phyloP scores from a whole-genome alignment of 2,888 invertebrate species.

The Neocrepidodera transversa region DNA sequence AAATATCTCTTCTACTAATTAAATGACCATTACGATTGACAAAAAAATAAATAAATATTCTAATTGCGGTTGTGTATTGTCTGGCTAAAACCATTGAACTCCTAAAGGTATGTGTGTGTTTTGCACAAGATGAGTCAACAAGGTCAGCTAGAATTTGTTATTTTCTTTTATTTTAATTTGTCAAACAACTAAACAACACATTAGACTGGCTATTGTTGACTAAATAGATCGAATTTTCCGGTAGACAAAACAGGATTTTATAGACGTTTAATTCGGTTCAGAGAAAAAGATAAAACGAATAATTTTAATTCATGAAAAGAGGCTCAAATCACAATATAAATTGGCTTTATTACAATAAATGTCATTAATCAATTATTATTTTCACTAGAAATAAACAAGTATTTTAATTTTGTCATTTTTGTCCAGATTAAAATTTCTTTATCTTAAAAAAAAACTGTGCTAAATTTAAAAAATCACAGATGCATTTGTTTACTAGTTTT shows the following conservation, averaged over 20 bases:
- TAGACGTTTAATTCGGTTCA: too few relatives aligned
- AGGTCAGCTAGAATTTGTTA: constrained; percentile 26
- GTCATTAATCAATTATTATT: too few relatives aligned
- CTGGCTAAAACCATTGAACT: constrained; percentile 25
- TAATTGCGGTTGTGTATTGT: constrained; percentile 29
- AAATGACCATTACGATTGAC: constrained; percentile 18
- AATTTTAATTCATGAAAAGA: too few relatives aligned
- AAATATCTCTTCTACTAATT: background rate
- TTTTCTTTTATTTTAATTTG: constrained; percentile 18
- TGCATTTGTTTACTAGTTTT: background rate
- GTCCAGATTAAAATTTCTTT: too few relatives aligned
- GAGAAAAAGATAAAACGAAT: too few relatives aligned
- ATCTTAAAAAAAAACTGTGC: too few relatives aligned
- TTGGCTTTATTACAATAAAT: too few relatives aligned
- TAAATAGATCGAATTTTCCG: constrained; percentile 2
- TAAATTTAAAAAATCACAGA: background rate
- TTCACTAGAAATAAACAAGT: too few relatives aligned
- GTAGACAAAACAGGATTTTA: too few relatives aligned
- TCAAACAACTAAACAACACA: constrained; percentile 13
- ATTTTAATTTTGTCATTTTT: too few relatives aligned
- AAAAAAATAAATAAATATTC: constrained; percentile 26
- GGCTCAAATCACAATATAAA: too few relatives aligned
- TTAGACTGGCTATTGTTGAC: background rate
- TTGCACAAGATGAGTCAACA: constrained; percentile 29
- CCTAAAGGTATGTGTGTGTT: constrained; percentile 25